phyloP scores from a whole-genome alignment of 2,888 invertebrate species.

The Heliconius charithonia region DNA sequence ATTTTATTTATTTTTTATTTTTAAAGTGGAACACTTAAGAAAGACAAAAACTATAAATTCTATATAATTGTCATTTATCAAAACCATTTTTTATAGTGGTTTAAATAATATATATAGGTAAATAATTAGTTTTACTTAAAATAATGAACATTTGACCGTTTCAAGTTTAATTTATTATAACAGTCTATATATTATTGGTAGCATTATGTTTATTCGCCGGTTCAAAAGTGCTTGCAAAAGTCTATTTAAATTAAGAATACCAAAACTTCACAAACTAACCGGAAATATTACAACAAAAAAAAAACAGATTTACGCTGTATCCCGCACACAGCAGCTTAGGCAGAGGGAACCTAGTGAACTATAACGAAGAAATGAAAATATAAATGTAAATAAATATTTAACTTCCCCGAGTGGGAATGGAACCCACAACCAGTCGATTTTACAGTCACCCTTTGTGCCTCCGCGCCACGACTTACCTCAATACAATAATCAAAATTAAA shows the following conservation, averaged over 20 bases:
- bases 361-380: too few relatives aligned
- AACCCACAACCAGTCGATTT: too few relatives aligned
- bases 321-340: too few relatives aligned
- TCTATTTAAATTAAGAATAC: background rate
- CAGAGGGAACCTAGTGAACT: too few relatives aligned
- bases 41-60: too few relatives aligned
- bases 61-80: background rate
- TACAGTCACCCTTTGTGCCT: too few relatives aligned
- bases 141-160: background rate
- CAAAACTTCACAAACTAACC: background rate
- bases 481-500: background rate
- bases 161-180: background rate
- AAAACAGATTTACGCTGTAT: too few relatives aligned
- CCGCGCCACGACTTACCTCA: too few relatives aligned
- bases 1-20: background rate
- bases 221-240: background rate
- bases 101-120: background rate
- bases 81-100: background rate
- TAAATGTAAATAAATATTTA: too few relatives aligned
- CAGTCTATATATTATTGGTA: background rate
- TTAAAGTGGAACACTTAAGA: too few relatives aligned
- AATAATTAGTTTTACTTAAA: background rate
- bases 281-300: background rate
- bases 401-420: too few relatives aligned
- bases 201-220: background rate